Evolutionary conservation across 2,888 invertebrate genomes (phyloP).

Genomic region (Ecliptopera silaceata): DNA sequence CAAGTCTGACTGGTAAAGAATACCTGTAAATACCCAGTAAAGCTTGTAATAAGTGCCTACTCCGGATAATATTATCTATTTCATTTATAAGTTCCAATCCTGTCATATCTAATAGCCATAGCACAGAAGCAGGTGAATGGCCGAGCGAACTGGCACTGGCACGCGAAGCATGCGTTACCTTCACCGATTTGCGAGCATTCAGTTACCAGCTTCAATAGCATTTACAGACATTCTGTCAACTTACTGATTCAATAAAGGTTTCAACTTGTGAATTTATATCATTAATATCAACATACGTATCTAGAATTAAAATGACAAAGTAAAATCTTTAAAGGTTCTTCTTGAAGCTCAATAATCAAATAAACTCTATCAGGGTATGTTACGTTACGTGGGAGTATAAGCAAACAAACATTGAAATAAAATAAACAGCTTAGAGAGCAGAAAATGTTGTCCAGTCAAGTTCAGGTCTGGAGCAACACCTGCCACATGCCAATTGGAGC

Average conservation of each 20-base stretch:
- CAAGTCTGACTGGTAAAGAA: too few species aligned
- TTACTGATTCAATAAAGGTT: conserved; percentile 7
- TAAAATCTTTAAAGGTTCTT: too few species aligned
- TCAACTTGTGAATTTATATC: not conserved
- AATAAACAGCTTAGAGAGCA: conserved; percentile 45
- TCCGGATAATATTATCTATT: not conserved
- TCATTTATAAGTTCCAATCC: conserved; percentile 19
- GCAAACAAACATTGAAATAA: conserved; percentile 23
- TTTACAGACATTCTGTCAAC: conserved; percentile 23
- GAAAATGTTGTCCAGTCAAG: conserved; percentile 70
- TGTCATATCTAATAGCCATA: conserved; percentile 37
- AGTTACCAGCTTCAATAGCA: conserved; percentile 35
- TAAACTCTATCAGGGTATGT: not conserved
- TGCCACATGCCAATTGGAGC: conserved; percentile 58
- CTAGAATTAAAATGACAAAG: too few species aligned
- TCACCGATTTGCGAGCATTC: conserved; percentile 55
- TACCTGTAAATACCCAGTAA: not conserved
- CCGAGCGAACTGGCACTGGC: conserved; percentile 49
- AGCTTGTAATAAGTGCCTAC: not conserved
- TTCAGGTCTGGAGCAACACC: conserved; percentile 64
- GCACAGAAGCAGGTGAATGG: conserved; percentile 60
- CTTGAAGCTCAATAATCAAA: not conserved
- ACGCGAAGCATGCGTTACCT: conserved; percentile 56
- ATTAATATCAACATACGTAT: not conserved
- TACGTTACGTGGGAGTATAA: not conserved